phyloP scores from a whole-genome alignment of 2,113 vertebrate genomes.

The Naja naja region DNA sequence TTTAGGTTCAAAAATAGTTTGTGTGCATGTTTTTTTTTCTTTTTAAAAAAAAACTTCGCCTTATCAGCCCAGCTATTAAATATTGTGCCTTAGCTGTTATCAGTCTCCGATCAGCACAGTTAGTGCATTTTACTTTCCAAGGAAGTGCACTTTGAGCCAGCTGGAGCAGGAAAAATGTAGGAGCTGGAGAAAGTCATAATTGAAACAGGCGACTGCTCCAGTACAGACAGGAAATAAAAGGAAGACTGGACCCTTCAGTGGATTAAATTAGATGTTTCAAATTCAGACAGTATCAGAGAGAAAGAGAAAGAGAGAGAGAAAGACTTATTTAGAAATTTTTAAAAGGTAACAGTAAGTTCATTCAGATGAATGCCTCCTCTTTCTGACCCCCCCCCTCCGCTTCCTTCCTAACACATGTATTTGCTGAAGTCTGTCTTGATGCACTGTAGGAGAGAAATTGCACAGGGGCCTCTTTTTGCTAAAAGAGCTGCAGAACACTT shows the following conservation, averaged over 20 bases:
- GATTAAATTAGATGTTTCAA: slow-evolving; percentile 94
- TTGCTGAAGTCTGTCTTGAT: slow-evolving; percentile 66
- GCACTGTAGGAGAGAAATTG: slow-evolving; percentile 61
- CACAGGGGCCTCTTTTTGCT: slow-evolving; percentile 43
- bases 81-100: slow-evolving; percentile 76
- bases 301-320: slow-evolving; percentile 67
- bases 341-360: slow-evolving; percentile 97
- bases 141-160: slow-evolving; percentile 79
- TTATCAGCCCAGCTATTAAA: slow-evolving; percentile 79
- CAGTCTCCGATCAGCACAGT: slow-evolving; percentile 80
- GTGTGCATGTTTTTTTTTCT: slow-evolving; percentile 33
- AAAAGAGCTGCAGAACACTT: slow-evolving; percentile 57
- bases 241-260: slow-evolving; percentile 91
- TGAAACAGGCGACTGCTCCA: slow-evolving; percentile 95
- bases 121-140: slow-evolving; percentile 80
- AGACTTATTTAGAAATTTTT: slow-evolving; percentile 74
- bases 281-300: slow-evolving; percentile 89
- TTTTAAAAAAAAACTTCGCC: slow-evolving; percentile 42
- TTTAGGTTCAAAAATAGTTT: slow-evolving; percentile 63
- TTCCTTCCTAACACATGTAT: slow-evolving; percentile 64
- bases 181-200: slow-evolving; percentile 89
- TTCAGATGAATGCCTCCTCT: slow-evolving; percentile 75
- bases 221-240: slow-evolving; percentile 98
- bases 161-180: slow-evolving; percentile 78
- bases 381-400: slow-evolving; percentile 6